Evolutionary conservation across 2,113 vertebrate genomes (phyloP), one percentile per base, ranked within the genome.

Genomic region (Rhadina sibilatrix): DNA sequence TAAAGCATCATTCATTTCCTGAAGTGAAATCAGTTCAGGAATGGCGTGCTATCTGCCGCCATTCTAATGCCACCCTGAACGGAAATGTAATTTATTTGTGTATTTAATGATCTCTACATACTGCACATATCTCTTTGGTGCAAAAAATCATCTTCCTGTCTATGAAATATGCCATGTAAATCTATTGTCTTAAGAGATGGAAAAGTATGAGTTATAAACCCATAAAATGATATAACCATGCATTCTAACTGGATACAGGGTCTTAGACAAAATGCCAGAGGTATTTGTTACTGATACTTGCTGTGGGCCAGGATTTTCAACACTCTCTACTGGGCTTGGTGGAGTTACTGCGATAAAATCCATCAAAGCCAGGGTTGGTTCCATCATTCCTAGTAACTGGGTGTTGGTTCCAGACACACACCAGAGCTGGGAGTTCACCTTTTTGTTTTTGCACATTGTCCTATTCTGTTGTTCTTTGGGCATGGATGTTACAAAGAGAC

Each of bases 1-100:
- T 35, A 57, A 91, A 69, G 35, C 27, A 66, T 88, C 63, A 50
- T 77, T 93, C 37, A 80, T 95, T 96, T 96, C 90, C 87, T 90
- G 78, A n/a, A n/a, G n/a, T n/a, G n/a, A n/a, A n/a, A n/a, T n/a
- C n/a, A n/a, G n/a, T n/a, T n/a, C n/a, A n/a, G n/a, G n/a, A n/a
- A n/a, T n/a, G n/a, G n/a, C n/a, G n/a, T n/a, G 52, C 79, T 92
- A 25, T 95, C 77, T 94, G 91, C 87, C 95, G 93, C 96, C 74
- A 57, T 91, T 79, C 60, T 95, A 85, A 91, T 85, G 57, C 83
- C 56, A 28, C 31, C 33, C 81, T 59, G 54, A 83, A 79, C 0
- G 1, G 42, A 79, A 90, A 69, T 79, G 83, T 80, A 69, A 89
- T 93, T 94, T 90, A 77, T 12, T 42, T 52, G 9, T 59, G 46